phyloP scores from a whole-genome alignment of 2,888 invertebrate species.

The Xestia rhomboidea region DNA sequence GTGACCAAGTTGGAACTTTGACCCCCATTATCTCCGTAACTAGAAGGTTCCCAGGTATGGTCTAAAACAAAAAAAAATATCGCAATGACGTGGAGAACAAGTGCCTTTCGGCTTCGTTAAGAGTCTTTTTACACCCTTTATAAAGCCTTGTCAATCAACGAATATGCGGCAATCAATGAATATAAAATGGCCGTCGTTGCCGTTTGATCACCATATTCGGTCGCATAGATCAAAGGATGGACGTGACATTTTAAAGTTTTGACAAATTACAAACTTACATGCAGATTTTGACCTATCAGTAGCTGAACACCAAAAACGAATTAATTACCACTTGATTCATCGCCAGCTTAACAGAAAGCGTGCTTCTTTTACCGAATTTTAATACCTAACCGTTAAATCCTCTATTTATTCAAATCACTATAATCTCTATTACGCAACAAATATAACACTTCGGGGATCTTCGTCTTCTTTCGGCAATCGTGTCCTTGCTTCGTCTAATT shows the following conservation, averaged over 20 bases:
- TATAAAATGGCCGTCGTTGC: neutral
- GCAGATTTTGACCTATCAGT: neutral
- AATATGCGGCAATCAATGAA: neutral
- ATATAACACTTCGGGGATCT: constrained; percentile 27
- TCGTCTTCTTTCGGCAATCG: constrained; percentile 24
- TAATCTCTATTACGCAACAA: constrained; percentile 14
- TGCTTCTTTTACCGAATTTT: constrained; percentile 25
- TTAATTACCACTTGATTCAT: constrained; percentile 47
- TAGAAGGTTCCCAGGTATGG: no score
- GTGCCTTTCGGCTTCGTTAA: no score
- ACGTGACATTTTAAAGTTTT: neutral
- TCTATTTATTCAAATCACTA: constrained; percentile 29
- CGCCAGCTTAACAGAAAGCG: constrained; percentile 35
- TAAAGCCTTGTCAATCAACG: neutral
- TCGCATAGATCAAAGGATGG: neutral
- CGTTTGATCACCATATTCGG: neutral
- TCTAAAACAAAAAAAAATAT: no score
- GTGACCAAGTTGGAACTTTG: no score
- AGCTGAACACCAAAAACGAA: constrained; percentile 9
- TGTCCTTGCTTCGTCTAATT: constrained; percentile 71
- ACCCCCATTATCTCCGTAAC: no score
- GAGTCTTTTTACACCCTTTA: no score
- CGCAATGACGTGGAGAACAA: no score
- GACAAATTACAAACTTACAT: neutral
- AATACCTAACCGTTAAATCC: constrained; percentile 22